phyloP scores from a whole-genome alignment of 2,888 invertebrate genomes.

The Tortrix viridana region DNA sequence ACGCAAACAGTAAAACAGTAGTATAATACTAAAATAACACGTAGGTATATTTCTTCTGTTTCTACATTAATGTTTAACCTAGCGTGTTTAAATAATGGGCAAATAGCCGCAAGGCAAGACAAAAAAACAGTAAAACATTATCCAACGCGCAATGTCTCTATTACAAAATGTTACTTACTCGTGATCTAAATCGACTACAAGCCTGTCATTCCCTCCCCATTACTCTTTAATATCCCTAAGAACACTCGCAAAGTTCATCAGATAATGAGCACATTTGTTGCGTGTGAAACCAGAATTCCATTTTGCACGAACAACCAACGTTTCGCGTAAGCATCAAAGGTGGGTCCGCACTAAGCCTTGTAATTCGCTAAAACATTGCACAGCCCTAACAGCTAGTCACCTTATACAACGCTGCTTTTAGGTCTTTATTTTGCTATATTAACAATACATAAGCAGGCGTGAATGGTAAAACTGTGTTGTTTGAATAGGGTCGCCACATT shows the following conservation, averaged over 20 bases:
- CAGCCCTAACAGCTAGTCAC: constrained; percentile 9
- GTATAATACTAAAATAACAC: no score
- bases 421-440: not conserved
- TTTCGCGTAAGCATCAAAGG: constrained; percentile 76
- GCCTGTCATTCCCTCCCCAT: constrained; percentile 41
- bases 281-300: constrained; percentile 83
- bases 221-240: constrained; percentile 52
- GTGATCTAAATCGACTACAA: constrained; percentile 2
- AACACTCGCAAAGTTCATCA: constrained; percentile 76
- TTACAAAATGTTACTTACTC: not conserved
- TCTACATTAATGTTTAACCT: no score
- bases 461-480: constrained; percentile 17
- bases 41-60: no score
- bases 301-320: constrained; percentile 70
- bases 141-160: constrained; percentile 2
- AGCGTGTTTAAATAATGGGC: no score
- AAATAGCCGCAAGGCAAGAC: no score
- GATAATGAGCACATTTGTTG: constrained; percentile 82
- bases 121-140: no score
- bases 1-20: no score
- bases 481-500: constrained; percentile 50
- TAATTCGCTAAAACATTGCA: constrained; percentile 24
- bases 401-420: constrained; percentile 18
- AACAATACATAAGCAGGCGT: constrained; percentile 2
- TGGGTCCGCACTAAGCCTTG: constrained; percentile 41